Evolutionary conservation across 64 coral and sea anemone species (phyloP), one percentile per base, ranked within the genome.

Genomic region (Pocillopora damicornis): DNA sequence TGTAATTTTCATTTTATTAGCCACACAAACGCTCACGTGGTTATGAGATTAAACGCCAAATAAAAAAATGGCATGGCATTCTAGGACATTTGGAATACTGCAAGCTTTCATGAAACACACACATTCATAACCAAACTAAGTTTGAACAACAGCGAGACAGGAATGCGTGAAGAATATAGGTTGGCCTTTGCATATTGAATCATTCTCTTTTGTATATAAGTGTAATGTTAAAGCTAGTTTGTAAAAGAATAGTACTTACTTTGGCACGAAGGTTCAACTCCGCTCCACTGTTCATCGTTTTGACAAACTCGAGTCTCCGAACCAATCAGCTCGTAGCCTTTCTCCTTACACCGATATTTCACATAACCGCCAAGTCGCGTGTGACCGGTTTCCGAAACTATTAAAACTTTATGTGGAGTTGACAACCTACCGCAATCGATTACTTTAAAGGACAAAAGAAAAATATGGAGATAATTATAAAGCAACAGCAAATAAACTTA

Each of bases 241-340:
- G 26, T 76, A 9, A 37, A 16, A 17, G 20, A 11, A 5, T 56
- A 26, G 20, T 78, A 83, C 89, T 90, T 86, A 91, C 89, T 74
- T 75, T 76, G 18, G 68, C 89, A 91, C 26, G 56, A 75, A 15
- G 89, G 76, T 57, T 11, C 10, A 23, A 37, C 13, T 35, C 89
- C 89, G 68, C 75, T 77, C 89, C 89, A 91, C 57, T 5, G 12
- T 17, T 73, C 81, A 91, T 75, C 58, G 7, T 86, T 61, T 13
- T n/a, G 59, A 75, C 89, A 91, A 22, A 16, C 36, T 63, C 89
- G 81, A 13, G 26, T 23, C 56, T 60, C 59, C 37, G 89, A 86
- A 16, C 89, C 89, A 42, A 60, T 86, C 15, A 91, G 37, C 60
- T 91, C 79, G 58, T 84, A 86, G 4, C 89, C 89, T 60, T 86